Conservation (phyloP, 2,797 vertebrate species). For the Manis javanica region DNA sequence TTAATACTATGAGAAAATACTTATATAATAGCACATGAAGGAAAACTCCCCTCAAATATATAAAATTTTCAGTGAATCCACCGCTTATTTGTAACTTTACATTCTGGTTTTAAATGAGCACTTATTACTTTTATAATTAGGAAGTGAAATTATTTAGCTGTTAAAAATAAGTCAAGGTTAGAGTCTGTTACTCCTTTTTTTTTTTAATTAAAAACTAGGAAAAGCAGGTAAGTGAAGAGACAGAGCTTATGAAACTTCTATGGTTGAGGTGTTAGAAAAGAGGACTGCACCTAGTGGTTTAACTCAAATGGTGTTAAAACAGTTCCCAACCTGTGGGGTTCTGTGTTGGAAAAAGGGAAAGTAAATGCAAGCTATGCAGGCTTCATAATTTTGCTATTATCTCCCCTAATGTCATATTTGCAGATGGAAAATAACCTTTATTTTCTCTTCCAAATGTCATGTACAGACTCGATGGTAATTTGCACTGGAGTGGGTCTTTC, state of each 20-base stretch:
- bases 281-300: neutral
- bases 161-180: slow-evolving; percentile 23
- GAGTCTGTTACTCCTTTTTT: neutral
- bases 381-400: neutral
- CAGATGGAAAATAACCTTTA: neutral
- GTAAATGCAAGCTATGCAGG: neutral
- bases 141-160: slow-evolving; percentile 28
- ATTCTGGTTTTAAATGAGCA: slow-evolving; percentile 21
- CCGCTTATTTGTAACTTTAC: neutral
- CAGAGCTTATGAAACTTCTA: neutral
- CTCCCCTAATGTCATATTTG: neutral
- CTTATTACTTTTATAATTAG: slow-evolving; percentile 11
- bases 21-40: neutral
- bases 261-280: neutral
- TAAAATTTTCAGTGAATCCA: neutral
- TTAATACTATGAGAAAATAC: neutral
- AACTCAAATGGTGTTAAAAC: slow-evolving; percentile 30
- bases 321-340: neutral
- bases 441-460: slow-evolving; percentile 37
- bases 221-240: neutral
- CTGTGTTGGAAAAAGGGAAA: neutral
- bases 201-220: slow-evolving; percentile 37
- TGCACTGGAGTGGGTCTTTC: neutral
- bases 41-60: neutral
- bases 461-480: neutral